phyloP scores from a whole-genome alignment of 2,113 vertebrate genomes.

The Grammomys surdaster region DNA sequence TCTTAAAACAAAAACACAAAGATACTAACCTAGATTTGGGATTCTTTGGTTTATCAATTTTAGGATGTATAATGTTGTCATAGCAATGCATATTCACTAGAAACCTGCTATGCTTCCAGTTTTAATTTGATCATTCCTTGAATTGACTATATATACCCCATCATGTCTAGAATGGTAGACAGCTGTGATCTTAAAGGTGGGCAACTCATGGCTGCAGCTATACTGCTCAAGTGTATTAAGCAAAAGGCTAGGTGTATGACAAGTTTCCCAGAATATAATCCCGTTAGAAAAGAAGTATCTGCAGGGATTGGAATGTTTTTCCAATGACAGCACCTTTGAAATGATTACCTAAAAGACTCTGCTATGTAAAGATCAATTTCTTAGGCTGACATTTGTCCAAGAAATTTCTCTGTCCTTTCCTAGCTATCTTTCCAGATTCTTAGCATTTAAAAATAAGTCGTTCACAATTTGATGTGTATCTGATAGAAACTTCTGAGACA shows the following conservation, averaged over 20 bases:
- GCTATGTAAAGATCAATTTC: slow-evolving; percentile 3
- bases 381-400: not conserved
- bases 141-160: not conserved
- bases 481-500: slow-evolving; percentile 50
- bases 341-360: not conserved
- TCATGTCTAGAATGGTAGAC: not conserved
- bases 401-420: slow-evolving; percentile 34
- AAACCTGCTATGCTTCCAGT: not conserved
- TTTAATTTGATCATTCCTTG: not conserved
- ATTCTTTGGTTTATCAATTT: not conserved
- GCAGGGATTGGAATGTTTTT: slow-evolving; percentile 46
- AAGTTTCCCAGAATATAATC: not conserved
- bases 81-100: not conserved
- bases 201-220: not conserved
- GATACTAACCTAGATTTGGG: not conserved
- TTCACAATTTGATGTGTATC: slow-evolving; percentile 9
- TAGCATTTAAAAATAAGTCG: slow-evolving; percentile 4
- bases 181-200: not conserved
- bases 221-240: not conserved
- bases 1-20: not conserved
- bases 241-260: not conserved
- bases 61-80: not conserved
- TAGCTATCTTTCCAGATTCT: not conserved
- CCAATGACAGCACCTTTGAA: slow-evolving; percentile 23
- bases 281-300: not conserved